A percentile compares a stretch with the other conserved stretches of the same genome.
Evolutionary conservation across 2,797 vertebrate species (phyloP).

Genomic region (Danio tinwini): DNA sequence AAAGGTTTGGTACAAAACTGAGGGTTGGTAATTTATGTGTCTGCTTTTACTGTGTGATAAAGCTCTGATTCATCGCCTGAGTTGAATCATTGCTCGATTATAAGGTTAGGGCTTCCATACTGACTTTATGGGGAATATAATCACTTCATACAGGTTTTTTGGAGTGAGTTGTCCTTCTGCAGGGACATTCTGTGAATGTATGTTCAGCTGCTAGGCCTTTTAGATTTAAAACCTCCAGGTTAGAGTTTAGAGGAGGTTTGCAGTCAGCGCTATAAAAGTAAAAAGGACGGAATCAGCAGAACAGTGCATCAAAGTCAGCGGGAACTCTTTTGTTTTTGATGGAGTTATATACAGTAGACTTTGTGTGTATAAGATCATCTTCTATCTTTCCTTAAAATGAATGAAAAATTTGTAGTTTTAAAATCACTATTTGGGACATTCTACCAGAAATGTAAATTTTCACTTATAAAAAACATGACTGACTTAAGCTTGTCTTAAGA

Average conservation of each 20-base stretch:
- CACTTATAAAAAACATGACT: too few species aligned
- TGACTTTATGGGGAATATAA: not conserved
- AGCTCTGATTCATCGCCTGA: conserved; percentile 11
- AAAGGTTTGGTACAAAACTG: conserved; percentile 7
- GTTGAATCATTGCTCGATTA: conserved; percentile 26
- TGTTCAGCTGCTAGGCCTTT: conserved; percentile 8
- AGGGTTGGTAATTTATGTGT: conserved; percentile 22
- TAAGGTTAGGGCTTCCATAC: not conserved
- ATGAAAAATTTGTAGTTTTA: not conserved
- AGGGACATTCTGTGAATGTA: not conserved
- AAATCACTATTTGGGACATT: too few species aligned
- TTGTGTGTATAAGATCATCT: not conserved
- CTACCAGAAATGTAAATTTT: too few species aligned
- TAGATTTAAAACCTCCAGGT: conserved; percentile 22
- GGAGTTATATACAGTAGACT: not conserved
- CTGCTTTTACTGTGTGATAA: conserved; percentile 7
- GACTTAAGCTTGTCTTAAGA: too few species aligned
- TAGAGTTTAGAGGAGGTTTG: conserved; percentile 8
- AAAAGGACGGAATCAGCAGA: conserved; percentile 9
- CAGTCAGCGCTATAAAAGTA: conserved; percentile 13
- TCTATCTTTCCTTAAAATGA: not conserved
- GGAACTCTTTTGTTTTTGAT: conserved; percentile 8
- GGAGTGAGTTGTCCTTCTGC: not conserved
- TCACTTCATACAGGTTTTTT: not conserved
- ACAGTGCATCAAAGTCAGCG: conserved; percentile 4